Percentiles rank a stretch among this genome's conserved stretches.
Conservation (phyloP, 2,797 vertebrate genomes). For the Pseudochromis fuscus region DNA sequence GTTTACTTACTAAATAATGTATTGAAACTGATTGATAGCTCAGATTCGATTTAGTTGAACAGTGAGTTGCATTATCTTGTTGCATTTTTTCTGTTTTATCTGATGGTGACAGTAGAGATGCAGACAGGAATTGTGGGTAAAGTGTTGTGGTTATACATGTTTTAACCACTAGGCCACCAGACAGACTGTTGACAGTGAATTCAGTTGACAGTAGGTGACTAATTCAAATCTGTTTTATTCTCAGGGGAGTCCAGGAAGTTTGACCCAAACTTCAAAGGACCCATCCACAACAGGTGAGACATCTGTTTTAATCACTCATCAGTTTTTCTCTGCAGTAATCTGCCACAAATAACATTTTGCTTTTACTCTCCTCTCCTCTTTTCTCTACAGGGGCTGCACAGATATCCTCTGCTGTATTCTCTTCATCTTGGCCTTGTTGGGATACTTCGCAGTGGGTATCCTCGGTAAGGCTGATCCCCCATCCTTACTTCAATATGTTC, state of each 20-base stretch:
- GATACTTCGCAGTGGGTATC: conserved; percentile 91
- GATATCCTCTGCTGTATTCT: conserved; percentile 92
- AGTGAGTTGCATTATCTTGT: neutral
- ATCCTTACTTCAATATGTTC: neutral
- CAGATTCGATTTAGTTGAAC: neutral
- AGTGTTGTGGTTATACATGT: neutral
- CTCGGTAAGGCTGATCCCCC: conserved; percentile 84
- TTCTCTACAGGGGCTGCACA: conserved; percentile 90
- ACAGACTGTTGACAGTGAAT: no score
- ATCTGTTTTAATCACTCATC: neutral
- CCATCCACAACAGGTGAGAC: conserved; percentile 92
- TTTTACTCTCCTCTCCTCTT: conserved; percentile 3
- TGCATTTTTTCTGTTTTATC: no score
- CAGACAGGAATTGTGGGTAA: neutral
- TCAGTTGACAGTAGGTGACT: no score
- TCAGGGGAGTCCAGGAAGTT: conserved; percentile 92
- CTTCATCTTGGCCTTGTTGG: conserved; percentile 89
- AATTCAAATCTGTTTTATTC: no score
- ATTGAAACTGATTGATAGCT: neutral
- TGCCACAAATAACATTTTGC: neutral
- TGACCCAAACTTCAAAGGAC: conserved; percentile 94
- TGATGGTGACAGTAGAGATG: neutral
- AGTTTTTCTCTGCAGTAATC: neutral
- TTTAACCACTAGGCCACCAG: no score
- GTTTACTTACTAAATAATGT: neutral